Evolutionary conservation across 1,140 invertebrate species (phyloP), one percentile per base, ranked within the genome.

Genomic region (Fopius arisanus): DNA sequence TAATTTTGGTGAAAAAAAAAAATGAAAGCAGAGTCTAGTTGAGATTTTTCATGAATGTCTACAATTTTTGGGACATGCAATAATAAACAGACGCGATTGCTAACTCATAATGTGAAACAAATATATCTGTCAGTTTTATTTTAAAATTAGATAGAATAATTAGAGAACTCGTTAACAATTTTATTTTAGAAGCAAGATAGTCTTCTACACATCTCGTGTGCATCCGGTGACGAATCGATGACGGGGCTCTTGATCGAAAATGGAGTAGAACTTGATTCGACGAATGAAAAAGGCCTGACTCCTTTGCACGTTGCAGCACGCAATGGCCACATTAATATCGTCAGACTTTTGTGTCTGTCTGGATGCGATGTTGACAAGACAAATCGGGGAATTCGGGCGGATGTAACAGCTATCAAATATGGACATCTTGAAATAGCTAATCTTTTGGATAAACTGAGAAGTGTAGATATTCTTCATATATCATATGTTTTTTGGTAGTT

Each of bases 331-430:
- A 93, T 92, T 59, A 92, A 95, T 82, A 90, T 95, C 78, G 93
- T 94, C 23, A 89, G 92, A 77, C 92, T 92, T 82, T 88, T 96
- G 43, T 94, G 94, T 81, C 88, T 95, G 75, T 91, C 92, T 72
- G 92, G 93, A 62, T 93, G 92, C 80, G 90, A 92, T 74, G 90
- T 93, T 7, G 92, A 93, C 77, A 90, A 91, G 77, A 89, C 90
- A 67, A 92, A 93, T 83, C 88, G 89, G 33, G 94, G 94, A 72
- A 92, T 96, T 31, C 91, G 92, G 51, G 93, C 94, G 10, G 95
- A 96, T 83, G 93, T 96, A 23, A 93, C 94, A 73, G 94, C 95
- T 16, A 89, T 95, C 48, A 94, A 95, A 80, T 91, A 95, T 79
- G 94, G 94, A 43, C 91, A 93, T 82, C 91, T 91, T 59, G 90